Conservation (phyloP, 64 coral and sea anemone genomes). For the Actinia equina region DNA sequence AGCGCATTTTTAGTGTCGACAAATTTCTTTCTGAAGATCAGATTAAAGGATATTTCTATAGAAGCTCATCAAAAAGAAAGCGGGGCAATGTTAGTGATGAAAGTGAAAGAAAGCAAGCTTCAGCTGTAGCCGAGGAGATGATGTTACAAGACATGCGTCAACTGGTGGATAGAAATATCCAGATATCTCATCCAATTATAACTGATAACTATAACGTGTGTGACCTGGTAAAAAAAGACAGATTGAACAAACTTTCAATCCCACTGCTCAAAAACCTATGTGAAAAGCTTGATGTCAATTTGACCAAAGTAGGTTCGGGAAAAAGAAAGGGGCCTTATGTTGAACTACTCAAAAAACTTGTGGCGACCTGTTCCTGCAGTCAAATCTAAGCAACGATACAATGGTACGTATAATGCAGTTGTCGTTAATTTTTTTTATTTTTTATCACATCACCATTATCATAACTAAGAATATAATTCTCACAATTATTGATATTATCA, state of each 20-base stretch:
- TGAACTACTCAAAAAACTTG: neutral
- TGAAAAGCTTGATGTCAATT: neutral
- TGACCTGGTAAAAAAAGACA: neutral
- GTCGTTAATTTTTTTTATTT: neutral
- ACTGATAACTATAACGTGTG: neutral
- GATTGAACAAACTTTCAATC: neutral
- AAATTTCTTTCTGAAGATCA: constrained; percentile 48
- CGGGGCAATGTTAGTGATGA: neutral
- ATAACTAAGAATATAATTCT: too few relatives aligned
- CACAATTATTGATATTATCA: too few relatives aligned
- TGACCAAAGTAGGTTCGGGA: neutral
- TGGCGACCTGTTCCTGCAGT: neutral
- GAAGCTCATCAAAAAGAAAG: neutral
- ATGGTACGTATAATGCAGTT: too few relatives aligned
- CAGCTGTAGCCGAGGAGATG: neutral
- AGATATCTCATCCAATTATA: neutral
- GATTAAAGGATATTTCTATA: neutral
- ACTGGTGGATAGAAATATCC: neutral
- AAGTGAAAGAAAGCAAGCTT: neutral
- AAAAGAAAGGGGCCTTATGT: constrained; percentile 3
- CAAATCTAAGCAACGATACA: neutral
- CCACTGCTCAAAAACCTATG: neutral
- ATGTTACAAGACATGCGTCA: neutral
- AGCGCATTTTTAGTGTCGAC: constrained; percentile 45
- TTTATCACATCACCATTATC: too few relatives aligned